Evolutionary conservation across 2,113 vertebrate species (phyloP).

Genomic region (Ctenomys sociabilis): DNA sequence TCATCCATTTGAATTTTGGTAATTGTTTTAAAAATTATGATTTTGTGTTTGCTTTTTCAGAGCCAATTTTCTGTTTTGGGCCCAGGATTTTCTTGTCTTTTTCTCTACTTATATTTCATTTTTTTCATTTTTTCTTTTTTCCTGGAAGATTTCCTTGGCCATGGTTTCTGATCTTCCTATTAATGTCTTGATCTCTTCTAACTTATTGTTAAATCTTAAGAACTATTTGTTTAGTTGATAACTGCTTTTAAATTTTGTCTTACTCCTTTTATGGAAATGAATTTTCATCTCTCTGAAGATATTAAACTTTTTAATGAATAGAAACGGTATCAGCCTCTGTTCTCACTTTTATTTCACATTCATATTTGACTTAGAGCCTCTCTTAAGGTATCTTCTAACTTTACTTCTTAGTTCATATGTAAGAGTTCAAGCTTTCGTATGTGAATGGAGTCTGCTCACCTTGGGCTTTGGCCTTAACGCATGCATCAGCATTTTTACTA

Average conservation of each 20-base stretch:
- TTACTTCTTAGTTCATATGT: not conserved
- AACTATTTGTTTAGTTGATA: not conserved
- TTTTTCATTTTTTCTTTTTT: not conserved
- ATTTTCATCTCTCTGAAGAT: not conserved
- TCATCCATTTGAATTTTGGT: not conserved
- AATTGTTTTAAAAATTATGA: not conserved
- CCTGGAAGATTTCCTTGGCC: not conserved
- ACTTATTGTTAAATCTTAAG: not conserved
- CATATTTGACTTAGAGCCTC: not conserved
- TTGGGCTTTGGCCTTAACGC: not conserved
- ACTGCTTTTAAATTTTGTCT: not conserved
- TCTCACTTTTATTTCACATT: not conserved
- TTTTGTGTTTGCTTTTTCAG: not conserved
- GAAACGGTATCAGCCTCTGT: not conserved
- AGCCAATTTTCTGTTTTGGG: not conserved
- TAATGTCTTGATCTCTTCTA: not conserved
- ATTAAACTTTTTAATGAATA: not conserved
- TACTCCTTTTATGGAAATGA: not conserved
- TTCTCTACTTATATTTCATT: not conserved
- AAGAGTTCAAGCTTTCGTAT: not conserved
- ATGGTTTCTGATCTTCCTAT: not conserved
- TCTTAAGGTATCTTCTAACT: not conserved
- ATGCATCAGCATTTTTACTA: not conserved
- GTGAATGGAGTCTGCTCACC: too few species aligned
- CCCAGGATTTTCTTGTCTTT: not conserved